Evolutionary conservation across 1,140 invertebrate genomes (phyloP).

Genomic region (Calycopis cecrops): DNA sequence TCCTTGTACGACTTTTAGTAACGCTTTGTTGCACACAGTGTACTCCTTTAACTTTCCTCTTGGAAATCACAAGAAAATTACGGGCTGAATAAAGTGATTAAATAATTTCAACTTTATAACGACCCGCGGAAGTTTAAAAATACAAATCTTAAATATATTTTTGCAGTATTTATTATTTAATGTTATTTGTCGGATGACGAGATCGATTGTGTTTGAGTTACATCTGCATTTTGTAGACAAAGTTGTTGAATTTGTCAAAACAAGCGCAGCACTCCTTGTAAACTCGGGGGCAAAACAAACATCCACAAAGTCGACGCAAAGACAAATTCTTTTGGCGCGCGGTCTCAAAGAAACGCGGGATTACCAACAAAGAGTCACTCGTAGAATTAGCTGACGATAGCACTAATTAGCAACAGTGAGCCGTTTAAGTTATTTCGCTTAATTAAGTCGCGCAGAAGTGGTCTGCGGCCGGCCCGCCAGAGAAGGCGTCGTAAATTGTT

Average conservation of each 20-base stretch:
- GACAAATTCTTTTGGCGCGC: slow-evolving; percentile 69
- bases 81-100: slow-evolving; percentile 3
- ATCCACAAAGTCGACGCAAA: slow-evolving; percentile 65
- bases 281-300: slow-evolving; percentile 57
- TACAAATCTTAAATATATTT: background rate
- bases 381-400: slow-evolving; percentile 68
- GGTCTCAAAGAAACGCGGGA: slow-evolving; percentile 61
- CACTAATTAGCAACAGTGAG: slow-evolving; percentile 69
- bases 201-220: background rate
- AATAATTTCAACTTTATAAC: background rate
- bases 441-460: slow-evolving; percentile 72
- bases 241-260: slow-evolving; percentile 28
- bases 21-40: slow-evolving; percentile 34
- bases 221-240: slow-evolving; percentile 8
- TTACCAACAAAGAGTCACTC: slow-evolving; percentile 65
- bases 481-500: slow-evolving; percentile 66
- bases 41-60: slow-evolving; percentile 37
- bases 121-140: background rate
- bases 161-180: background rate
- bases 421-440: slow-evolving; percentile 73
- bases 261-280: slow-evolving; percentile 41
- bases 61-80: slow-evolving; percentile 17
- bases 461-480: slow-evolving; percentile 61
- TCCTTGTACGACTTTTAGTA: slow-evolving; percentile 47
- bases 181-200: background rate